Evolutionary conservation across 1,140 invertebrate genomes (phyloP).

Genomic region (Drosophila equinoxialis): DNA sequence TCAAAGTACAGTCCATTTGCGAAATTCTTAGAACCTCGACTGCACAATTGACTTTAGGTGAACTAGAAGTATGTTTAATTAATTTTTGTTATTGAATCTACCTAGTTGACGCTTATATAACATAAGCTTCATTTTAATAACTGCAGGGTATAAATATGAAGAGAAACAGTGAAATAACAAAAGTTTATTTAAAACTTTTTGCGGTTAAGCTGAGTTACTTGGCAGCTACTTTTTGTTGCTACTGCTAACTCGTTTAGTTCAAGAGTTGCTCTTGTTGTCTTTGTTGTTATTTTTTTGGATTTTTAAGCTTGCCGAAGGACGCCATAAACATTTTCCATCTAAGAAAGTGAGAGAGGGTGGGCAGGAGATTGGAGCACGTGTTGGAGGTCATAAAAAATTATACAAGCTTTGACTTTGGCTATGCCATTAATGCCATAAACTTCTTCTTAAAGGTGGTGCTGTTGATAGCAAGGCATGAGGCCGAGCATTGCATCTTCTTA

Average conservation of each 20-base stretch:
- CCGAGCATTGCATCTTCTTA: conserved; percentile 43
- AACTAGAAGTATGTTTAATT: too few species aligned
- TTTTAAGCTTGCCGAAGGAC: conserved; percentile 23
- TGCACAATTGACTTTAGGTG: too few species aligned
- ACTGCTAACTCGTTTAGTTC: conserved; percentile 54
- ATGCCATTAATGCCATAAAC: conserved; percentile 57
- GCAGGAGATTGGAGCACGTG: conserved; percentile 34
- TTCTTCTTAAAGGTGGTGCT: conserved; percentile 3
- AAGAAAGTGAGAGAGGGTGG: background rate
- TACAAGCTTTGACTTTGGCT: conserved; percentile 50
- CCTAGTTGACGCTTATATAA: background rate
- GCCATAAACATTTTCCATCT: conserved; percentile 50
- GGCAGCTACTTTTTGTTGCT: conserved; percentile 66
- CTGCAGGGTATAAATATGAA: conserved; percentile 2
- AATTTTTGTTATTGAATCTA: too few species aligned
- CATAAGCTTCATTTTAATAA: background rate
- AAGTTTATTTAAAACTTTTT: conserved; percentile 79
- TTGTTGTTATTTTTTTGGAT: conserved; percentile 5
- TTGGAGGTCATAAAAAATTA: conserved; percentile 66
- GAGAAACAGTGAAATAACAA: conserved; percentile 36
- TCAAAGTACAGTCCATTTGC: background rate
- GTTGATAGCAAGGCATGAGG: background rate
- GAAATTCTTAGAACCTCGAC: too few species aligned
- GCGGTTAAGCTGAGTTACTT: conserved; percentile 77
- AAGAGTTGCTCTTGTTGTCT: conserved; percentile 52